These are phyloP conservation scores for Isurus oxyrinchus DNA, from an alignment of 2,113 vertebrate species.

Conservation along the genomic window DNA sequence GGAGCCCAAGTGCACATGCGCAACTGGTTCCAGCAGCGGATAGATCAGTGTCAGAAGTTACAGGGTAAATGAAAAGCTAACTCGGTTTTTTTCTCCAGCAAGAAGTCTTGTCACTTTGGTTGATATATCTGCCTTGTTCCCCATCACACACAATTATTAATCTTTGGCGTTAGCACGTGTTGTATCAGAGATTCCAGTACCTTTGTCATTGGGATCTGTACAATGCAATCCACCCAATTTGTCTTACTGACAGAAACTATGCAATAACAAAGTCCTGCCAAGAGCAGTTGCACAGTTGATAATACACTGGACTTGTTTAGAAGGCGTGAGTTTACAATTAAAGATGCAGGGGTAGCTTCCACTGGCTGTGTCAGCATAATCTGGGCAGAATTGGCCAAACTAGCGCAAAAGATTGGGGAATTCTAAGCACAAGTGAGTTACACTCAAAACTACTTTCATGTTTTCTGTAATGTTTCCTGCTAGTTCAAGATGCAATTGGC, in stretches of 20 bases:
- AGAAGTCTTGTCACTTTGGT: slow-evolving; percentile 26
- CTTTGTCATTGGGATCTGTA: slow-evolving; percentile 62
- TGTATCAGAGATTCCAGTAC: slow-evolving; percentile 63
- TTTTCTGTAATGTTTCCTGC: background rate
- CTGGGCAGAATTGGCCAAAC: background rate
- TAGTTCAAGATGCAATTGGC: background rate
- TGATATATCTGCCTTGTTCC: slow-evolving; percentile 60
- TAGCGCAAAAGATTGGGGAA: background rate
- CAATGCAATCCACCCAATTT: slow-evolving; percentile 22
- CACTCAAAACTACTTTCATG: background rate
- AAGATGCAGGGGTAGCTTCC: background rate
- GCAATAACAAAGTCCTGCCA: background rate
- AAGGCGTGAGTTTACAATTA: background rate
- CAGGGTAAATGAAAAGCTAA: background rate
- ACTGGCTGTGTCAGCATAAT: background rate
- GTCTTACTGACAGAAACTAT: slow-evolving; percentile 1
- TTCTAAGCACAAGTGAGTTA: background rate
- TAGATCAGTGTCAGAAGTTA: too few species aligned
- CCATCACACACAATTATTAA: slow-evolving; percentile 61
- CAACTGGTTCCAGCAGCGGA: background rate
- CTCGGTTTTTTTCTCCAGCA: background rate
- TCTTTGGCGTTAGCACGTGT: slow-evolving; percentile 61
- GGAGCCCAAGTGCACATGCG: background rate
- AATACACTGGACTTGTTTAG: background rate
- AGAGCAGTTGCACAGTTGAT: background rate